These are phyloP conservation scores for Drosophila anceps DNA, from an alignment of 2,888 invertebrate species.

Conservation along the genomic window DNA sequence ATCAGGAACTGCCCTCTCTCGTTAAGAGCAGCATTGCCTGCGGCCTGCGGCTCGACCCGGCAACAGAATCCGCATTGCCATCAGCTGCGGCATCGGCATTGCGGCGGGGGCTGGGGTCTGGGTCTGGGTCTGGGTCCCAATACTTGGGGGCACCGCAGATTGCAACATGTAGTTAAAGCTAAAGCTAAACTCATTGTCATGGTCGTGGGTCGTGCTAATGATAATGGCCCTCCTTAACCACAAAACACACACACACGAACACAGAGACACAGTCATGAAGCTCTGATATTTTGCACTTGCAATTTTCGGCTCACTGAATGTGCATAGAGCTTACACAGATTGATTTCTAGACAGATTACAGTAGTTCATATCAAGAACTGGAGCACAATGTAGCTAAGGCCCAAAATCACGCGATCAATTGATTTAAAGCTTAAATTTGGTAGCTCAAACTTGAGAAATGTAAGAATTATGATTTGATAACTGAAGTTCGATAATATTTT, in stretches of 20 bases:
- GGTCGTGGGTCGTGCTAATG: slow-evolving; percentile 71
- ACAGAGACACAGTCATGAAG: slow-evolving; percentile 7
- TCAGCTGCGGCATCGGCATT: slow-evolving; percentile 19
- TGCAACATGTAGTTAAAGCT: slow-evolving; percentile 41
- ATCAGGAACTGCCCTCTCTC: slow-evolving; percentile 64
- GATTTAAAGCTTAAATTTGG: neutral
- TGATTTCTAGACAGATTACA: slow-evolving; percentile 10
- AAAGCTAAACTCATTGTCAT: slow-evolving; percentile 69
- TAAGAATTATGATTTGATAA: neutral
- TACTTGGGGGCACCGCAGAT: slow-evolving; percentile 28
- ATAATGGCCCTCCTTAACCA: slow-evolving; percentile 48
- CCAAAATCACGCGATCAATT: neutral
- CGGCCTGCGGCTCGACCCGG: slow-evolving; percentile 32
- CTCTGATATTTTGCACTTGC: slow-evolving; percentile 42
- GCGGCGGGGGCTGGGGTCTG: slow-evolving; percentile 1
- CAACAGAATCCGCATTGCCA: slow-evolving; percentile 21
- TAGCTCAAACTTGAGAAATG: neutral
- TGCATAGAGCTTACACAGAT: slow-evolving; percentile 14
- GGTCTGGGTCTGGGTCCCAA: slow-evolving; percentile 8
- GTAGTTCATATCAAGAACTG: neutral
- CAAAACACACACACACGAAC: slow-evolving; percentile 24
- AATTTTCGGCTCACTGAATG: slow-evolving; percentile 51
- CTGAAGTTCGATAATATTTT: neutral
- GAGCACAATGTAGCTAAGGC: neutral
- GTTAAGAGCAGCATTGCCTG: slow-evolving; percentile 49